Percentiles rank a stretch among this genome's conserved stretches.
phyloP scores from a whole-genome alignment of 2,113 vertebrate species.

The Phalacrocorax brasilianus region DNA sequence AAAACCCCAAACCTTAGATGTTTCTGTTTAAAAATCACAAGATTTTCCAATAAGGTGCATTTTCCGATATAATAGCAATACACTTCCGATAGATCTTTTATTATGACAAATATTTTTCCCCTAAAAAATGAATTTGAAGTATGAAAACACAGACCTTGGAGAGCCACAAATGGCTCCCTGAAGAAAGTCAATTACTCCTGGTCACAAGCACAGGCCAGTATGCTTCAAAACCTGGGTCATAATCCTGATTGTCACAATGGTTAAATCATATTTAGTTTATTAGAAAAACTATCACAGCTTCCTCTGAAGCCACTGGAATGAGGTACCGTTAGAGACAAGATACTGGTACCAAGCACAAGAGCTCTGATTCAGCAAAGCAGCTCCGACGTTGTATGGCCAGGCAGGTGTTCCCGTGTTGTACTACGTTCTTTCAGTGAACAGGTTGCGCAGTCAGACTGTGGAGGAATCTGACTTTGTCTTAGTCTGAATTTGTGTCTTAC shows the following conservation, averaged over 20 bases:
- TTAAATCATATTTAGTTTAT: not conserved
- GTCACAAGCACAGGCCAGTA: not conserved
- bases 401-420: not conserved
- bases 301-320: not conserved
- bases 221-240: not conserved
- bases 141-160: not conserved
- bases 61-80: not conserved
- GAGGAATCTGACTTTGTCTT: not conserved
- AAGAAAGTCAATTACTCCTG: not conserved
- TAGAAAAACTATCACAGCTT: not conserved
- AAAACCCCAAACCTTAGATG: not conserved
- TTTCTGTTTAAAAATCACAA: not conserved
- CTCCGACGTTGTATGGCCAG: too few species aligned
- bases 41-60: not conserved
- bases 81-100: not conserved
- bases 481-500: not conserved
- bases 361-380: not conserved
- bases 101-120: not conserved
- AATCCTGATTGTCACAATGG: not conserved
- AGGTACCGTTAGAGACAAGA: not conserved
- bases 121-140: not conserved
- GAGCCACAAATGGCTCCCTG: not conserved
- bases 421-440: not conserved
- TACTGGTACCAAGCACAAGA: not conserved
- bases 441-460: not conserved